Evolutionary conservation across 2,888 invertebrate genomes (phyloP), one percentile per base, ranked within the genome.

Genomic region (Leptopilina syphax): DNA sequence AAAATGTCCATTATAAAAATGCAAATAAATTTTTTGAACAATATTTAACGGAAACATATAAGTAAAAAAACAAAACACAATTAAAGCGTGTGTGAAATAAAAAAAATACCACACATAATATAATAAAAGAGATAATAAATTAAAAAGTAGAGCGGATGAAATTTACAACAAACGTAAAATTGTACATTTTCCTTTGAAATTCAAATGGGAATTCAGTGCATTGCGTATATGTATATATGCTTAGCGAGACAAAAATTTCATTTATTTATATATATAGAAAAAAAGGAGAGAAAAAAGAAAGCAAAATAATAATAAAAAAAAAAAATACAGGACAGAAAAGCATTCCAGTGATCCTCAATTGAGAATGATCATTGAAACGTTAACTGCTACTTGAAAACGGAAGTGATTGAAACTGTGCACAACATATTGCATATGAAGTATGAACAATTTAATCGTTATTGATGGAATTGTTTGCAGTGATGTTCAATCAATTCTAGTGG

Each of bases 341-440:
- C 54, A 27, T 27, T 73, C 57, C 34, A 54, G 13, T 73, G 10
- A n/a, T 57, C n/a, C 57, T 41, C 10, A 73, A 57, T 34, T 73
- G 63, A 63, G 63, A 63, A 63, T 63, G 18, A 63, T 24, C 34
- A 73, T 73, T 54, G 73, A 57, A 54, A 13, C 57, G 57, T 73
- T 34, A 73, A 73, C 41, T 41, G n/a, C 34, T 73, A 73, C 41
- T 73, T 73, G 57, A 73, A 73, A 73, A 60, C n/a, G 13, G 13
- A 54, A 41, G 73, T 73, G 18, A 57, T 73, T 73, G 73, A 34
- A 73, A 73, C 34, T 60, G 70, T 57, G 73, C 57, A 73, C 57
- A 34, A 54, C 34, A 73, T 73, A 73, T 73, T 57, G 73, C 73
- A 54, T 73, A 73, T 73, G 57, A 73, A 73, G 73, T 73, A 34